Conservation (phyloP, 2,797 vertebrate species). For the Micropoecilia bifurca region DNA sequence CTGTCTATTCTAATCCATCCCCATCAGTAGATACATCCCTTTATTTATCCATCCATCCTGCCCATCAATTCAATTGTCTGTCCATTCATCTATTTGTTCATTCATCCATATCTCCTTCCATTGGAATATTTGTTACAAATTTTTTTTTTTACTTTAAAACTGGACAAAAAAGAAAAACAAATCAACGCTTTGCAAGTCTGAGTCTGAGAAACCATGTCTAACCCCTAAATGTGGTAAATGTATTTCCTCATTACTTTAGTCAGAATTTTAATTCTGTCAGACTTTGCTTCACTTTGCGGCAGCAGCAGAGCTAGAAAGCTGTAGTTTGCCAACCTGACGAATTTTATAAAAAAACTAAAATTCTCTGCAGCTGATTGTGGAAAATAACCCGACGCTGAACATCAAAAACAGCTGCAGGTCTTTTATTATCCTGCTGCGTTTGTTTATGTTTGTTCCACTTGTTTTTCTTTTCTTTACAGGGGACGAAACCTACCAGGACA, state of each 20-base stretch:
- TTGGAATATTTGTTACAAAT: not conserved
- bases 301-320: not conserved
- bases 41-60: not conserved
- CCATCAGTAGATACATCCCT: not conserved
- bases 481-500: constrained; percentile 98
- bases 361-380: not conserved
- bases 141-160: not conserved
- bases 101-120: not conserved
- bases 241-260: not conserved
- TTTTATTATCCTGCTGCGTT: not conserved
- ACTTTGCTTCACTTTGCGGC: not conserved
- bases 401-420: not conserved
- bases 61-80: not conserved
- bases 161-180: not conserved
- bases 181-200: not conserved
- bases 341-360: not conserved
- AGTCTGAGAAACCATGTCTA: not conserved
- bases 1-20: not conserved
- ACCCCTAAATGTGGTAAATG: not conserved
- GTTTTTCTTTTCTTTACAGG: constrained; percentile 76
- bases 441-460: constrained; percentile 16
- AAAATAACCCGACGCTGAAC: not conserved
- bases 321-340: no score
- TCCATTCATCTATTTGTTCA: not conserved
- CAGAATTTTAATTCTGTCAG: not conserved